These are phyloP conservation scores for Cariama cristata DNA, from an alignment of 2,113 vertebrate species.

Conservation along the genomic window DNA sequence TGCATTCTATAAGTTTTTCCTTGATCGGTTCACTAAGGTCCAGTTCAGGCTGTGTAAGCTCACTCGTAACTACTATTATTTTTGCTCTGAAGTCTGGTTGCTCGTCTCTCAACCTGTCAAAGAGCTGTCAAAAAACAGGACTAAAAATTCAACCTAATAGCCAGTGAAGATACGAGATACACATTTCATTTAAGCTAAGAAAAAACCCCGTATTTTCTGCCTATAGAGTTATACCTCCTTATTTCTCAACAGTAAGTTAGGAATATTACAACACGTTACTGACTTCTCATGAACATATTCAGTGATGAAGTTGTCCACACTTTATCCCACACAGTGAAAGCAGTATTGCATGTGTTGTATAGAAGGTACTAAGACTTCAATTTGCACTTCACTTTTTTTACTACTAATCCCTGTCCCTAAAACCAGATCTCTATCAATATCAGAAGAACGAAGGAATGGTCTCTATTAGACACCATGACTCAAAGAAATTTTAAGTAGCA, in stretches of 20 bases:
- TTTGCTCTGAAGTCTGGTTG: constrained; percentile 91
- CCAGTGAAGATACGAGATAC: not conserved
- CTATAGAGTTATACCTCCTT: not conserved
- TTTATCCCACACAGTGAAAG: not conserved
- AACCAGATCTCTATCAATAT: not conserved
- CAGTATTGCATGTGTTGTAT: not conserved
- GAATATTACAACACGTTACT: not conserved
- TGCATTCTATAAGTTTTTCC: constrained; percentile 80
- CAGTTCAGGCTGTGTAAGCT: constrained; percentile 89
- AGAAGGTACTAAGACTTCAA: not conserved
- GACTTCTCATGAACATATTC: not conserved
- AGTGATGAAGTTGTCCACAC: not conserved
- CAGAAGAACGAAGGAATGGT: not conserved
- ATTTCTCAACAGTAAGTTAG: not conserved
- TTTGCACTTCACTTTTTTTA: not conserved
- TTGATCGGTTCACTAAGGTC: constrained; percentile 87
- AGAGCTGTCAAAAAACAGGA: constrained; percentile 80
- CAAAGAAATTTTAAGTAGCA: not conserved
- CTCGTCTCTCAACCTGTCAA: constrained; percentile 91
- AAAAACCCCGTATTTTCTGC: not conserved
- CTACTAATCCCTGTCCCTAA: not conserved
- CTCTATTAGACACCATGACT: not conserved
- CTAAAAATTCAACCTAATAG: not conserved
- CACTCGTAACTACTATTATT: constrained; percentile 89
- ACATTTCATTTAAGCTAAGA: not conserved